These are phyloP conservation scores for Acrobasis consociella DNA, from an alignment of 2,888 invertebrate species.

Conservation along the genomic window DNA sequence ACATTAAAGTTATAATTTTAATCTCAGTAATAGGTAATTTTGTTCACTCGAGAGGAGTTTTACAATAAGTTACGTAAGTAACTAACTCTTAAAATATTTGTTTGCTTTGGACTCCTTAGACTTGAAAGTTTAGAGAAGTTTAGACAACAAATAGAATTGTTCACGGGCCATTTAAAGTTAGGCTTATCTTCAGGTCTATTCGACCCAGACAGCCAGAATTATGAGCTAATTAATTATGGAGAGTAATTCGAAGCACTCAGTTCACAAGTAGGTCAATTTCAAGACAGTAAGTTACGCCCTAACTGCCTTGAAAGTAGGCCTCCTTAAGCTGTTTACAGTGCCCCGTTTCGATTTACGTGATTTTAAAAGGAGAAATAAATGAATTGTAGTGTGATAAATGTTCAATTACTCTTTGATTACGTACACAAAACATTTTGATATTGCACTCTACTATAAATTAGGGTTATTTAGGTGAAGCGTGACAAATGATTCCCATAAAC, in stretches of 20 bases:
- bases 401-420: no score
- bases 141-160: conserved; percentile 5
- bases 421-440: no score
- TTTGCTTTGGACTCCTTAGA: not conserved
- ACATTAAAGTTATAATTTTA: no score
- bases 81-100: not conserved
- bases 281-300: conserved; percentile 6
- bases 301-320: not conserved
- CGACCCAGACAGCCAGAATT: conserved; percentile 15
- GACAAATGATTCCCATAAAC: no score
- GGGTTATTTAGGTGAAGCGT: no score
- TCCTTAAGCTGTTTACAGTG: not conserved
- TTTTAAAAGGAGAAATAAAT: not conserved
- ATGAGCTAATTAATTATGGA: conserved; percentile 14
- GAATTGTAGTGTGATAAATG: no score
- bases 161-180: conserved; percentile 3
- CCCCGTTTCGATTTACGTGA: not conserved
- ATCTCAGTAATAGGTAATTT: no score
- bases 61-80: not conserved
- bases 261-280: conserved; percentile 14
- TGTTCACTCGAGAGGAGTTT: no score
- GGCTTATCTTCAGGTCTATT: not conserved
- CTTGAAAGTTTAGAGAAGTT: not conserved
- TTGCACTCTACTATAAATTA: no score
- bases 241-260: not conserved